Evolutionary conservation across 2,888 invertebrate genomes (phyloP), one percentile per base, ranked within the genome.

Genomic region (Hirtodrosophila trivittata): DNA sequence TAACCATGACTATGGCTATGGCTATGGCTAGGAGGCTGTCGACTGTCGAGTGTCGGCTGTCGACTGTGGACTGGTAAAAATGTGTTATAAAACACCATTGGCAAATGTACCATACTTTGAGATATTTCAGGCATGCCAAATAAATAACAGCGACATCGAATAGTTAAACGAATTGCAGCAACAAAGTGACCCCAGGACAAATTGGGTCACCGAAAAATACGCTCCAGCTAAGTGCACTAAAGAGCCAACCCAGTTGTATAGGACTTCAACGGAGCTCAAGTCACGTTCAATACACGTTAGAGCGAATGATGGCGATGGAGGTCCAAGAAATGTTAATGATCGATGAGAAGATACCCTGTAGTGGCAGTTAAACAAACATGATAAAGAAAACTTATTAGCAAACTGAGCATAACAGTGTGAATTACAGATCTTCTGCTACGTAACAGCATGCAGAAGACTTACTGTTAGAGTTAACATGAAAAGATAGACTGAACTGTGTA

Each of bases 91-190:
- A 28, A 38, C 30, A 37, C 39, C 47, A 47, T 47, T 43, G 47
- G 50, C 26, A 55, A 54, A 60, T 54, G 49, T n/a, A n/a, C n/a
- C n/a, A n/a, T 50, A 47, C 41, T 59, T 65, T 57, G 14, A 41
- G 35, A 41, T 54, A 70, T 62, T 66, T 55, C 43, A 38, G 50
- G 57, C 62, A 71, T 47, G 66, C 30, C 66, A 62, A 66, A 71
- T 71, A 71, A 66, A 66, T 62, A 71, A n/a, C n/a, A n/a, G n/a
- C n/a, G n/a, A 57, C 32, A 42, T 28, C 21, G 16, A 5, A 45
- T 56, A 63, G 69, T 59, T 58, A n/a, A 68, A 38, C 45, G 41
- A 68, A 54, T 50, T 62, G 55, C 67, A 67, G n/a, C 42, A 35
- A 21, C 32, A 56, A 25, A 30, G 12, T 42, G 10, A 47, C 37